phyloP scores from a whole-genome alignment of 2,797 vertebrate genomes.

The Gymnoscopelus braueri region DNA sequence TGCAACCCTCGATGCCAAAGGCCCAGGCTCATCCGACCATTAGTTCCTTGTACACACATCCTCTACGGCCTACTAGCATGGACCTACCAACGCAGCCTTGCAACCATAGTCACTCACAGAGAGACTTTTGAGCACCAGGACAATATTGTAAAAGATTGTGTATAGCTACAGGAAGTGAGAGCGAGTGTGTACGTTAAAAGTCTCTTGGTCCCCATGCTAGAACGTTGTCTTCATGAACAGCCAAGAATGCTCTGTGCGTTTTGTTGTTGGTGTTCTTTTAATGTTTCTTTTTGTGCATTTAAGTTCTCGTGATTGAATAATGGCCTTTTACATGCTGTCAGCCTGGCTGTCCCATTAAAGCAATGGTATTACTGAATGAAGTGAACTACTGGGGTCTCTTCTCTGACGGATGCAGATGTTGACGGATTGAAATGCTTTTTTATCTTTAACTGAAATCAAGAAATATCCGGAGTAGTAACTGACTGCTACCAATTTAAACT shows the following conservation, averaged over 20 bases:
- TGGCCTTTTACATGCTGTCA: constrained; percentile 80
- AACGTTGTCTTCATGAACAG: constrained; percentile 57
- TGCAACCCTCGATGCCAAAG: constrained; percentile 72
- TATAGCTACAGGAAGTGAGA: constrained; percentile 48
- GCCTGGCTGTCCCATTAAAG: constrained; percentile 76
- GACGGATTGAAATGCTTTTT: too few species aligned
- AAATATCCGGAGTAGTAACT: neutral
- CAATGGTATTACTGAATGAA: constrained; percentile 72
- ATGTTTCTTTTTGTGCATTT: constrained; percentile 72
- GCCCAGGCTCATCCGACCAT: constrained; percentile 61
- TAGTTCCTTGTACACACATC: constrained; percentile 36
- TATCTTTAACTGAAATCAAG: too few species aligned
- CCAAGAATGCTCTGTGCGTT: constrained; percentile 64
- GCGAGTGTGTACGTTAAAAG: constrained; percentile 29
- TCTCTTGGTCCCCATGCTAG: constrained; percentile 52
- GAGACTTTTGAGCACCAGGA: constrained; percentile 44
- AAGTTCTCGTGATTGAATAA: constrained; percentile 75
- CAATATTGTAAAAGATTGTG: constrained; percentile 48
- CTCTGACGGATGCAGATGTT: constrained; percentile 14
- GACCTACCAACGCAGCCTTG: constrained; percentile 63
- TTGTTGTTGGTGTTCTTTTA: constrained; percentile 63
- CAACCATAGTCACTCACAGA: constrained; percentile 42
- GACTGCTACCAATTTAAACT: constrained; percentile 7
- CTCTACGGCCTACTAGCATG: constrained; percentile 59
- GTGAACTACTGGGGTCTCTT: constrained; percentile 32